Evolutionary conservation across 2,797 vertebrate species (phyloP).

Genomic region (Discoglossus pictus): DNA sequence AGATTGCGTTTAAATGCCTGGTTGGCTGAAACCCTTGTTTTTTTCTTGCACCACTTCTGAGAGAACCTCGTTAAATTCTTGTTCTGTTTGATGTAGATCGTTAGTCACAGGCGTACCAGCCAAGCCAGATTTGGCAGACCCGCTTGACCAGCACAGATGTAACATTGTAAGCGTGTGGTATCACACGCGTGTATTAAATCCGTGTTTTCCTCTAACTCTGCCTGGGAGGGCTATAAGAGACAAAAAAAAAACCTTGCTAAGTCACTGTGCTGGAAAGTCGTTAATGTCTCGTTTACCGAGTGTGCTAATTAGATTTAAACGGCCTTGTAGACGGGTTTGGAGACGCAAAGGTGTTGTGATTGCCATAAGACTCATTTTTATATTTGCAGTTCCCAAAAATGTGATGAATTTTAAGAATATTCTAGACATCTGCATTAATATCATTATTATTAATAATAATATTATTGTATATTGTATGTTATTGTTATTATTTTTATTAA

Average conservation of each 20-base stretch:
- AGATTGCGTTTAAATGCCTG: no score
- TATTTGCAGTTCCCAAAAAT: no score
- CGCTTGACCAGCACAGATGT: neutral
- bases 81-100: slow-evolving; percentile 23
- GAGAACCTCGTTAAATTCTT: neutral
- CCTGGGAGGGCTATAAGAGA: neutral
- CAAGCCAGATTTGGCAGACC: slow-evolving; percentile 7
- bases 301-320: slow-evolving; percentile 39
- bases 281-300: slow-evolving; percentile 7
- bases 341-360: slow-evolving; percentile 27
- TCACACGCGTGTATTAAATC: no score
- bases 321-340: slow-evolving; percentile 16
- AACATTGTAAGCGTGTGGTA: neutral
- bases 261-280: slow-evolving; percentile 14
- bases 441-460: no score
- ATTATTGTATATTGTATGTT: no score
- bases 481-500: no score
- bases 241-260: neutral
- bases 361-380: no score
- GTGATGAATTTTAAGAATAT: no score
- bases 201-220: neutral
- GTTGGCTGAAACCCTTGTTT: no score
- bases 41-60: slow-evolving; percentile 1
- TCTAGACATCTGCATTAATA: no score
- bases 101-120: slow-evolving; percentile 2